Evolutionary conservation across 1,140 invertebrate genomes (phyloP), one percentile per base, ranked within the genome.

Genomic region (Solen grandis): DNA sequence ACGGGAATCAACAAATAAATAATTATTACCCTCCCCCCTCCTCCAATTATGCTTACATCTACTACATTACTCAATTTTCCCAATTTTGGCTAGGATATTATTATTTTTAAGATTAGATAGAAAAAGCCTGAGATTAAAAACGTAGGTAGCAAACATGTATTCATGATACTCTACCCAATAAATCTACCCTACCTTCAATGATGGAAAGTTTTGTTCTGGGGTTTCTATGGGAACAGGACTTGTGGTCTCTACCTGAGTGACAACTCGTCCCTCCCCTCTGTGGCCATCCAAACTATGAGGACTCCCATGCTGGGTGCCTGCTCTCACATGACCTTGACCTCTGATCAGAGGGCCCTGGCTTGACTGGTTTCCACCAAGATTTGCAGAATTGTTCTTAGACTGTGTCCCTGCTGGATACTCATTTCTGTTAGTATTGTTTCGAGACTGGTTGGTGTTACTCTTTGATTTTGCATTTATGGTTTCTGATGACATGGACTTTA

Each of bases 201-300:
- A n/a, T n/a, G n/a, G n/a, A n/a, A n/a, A n/a, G n/a, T n/a, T n/a
- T n/a, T n/a, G 70, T 10, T 46, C 46, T 31, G 41, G 75, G 22
- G 31, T n/a, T 36, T 77, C 62, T 68, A 77, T 36, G 33, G 62
- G 60, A 8, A 77, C 75, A 10, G 75, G 75, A 68, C 75, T 77
- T 10, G 75, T 77, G 10, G 31, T 68, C 50, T 77, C 60, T 66
- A 77, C 75, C 75, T 77, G 75, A 29, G 75, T 77, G 33, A 77
- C 75, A 35, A 77, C 60, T n/a, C 73, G 36, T 52, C 59, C 59
- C 46, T 52, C 52, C 35, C 70, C 55, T 59, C 22, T n/a, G 14
- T 41, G 35, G 27, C 73, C 38, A 19, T 76, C 73, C 19, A 59
- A 16, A 65, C 73, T 65, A 13, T 65, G 59, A 14, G 33, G 31